Evolutionary conservation across 2,113 vertebrate genomes (phyloP).

Genomic region (Toxostoma redivivum): DNA sequence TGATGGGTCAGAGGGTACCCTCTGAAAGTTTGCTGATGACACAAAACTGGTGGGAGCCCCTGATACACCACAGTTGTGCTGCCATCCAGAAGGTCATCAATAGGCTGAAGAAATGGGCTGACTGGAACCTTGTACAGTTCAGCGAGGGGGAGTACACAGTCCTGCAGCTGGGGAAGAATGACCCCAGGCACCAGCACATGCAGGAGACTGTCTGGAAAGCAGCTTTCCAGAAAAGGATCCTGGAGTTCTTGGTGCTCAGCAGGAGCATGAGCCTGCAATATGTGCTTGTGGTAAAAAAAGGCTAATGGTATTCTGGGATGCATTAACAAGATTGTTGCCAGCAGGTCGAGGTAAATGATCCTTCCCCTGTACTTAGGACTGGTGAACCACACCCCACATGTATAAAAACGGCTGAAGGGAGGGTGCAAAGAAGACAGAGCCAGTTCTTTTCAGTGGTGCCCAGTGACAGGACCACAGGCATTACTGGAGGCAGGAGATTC

Average conservation of each 20-base stretch:
- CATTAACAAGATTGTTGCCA: not conserved
- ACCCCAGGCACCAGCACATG: not conserved
- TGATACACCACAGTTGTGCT: not conserved
- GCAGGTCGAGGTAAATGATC: accelerated
- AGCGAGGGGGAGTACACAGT: not conserved
- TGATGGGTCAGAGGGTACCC: not conserved
- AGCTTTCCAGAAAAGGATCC: not conserved
- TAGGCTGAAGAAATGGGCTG: not conserved
- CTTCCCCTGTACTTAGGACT: not conserved
- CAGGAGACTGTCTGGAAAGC: not conserved
- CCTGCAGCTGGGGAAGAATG: not conserved
- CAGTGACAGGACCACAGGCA: not conserved
- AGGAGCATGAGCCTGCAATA: not conserved
- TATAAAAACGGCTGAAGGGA: not conserved
- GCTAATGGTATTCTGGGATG: not conserved
- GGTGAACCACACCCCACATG: not conserved
- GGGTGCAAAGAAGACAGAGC: not conserved
- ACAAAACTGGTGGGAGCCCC: not conserved
- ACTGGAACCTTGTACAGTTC: not conserved
- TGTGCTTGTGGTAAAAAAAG: not conserved
- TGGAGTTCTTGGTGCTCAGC: not conserved
- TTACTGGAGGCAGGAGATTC: not conserved
- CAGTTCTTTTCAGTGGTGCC: not conserved
- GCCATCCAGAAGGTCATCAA: not conserved
- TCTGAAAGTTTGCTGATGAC: not conserved